phyloP scores from a whole-genome alignment of 2,888 invertebrate species.

The Drosophila rellima region DNA sequence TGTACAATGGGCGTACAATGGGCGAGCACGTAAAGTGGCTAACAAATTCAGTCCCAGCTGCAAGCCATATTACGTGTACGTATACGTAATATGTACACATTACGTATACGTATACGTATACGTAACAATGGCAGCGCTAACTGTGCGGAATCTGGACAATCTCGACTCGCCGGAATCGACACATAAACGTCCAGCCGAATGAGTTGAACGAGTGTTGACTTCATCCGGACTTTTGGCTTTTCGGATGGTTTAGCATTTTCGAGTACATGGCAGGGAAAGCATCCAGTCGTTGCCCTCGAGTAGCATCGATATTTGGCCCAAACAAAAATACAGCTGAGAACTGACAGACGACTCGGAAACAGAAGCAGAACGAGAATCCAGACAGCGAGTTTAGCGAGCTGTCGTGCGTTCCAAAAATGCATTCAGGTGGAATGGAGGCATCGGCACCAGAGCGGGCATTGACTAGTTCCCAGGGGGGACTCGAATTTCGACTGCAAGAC shows the following conservation, averaged over 20 bases:
- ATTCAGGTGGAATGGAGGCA: conserved; percentile 62
- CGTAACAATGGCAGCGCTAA: conserved; percentile 23
- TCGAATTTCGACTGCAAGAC: conserved; percentile 5
- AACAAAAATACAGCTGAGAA: conserved; percentile 37
- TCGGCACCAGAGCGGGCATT: conserved; percentile 28
- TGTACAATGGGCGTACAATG: conserved; percentile 53
- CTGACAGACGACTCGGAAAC: conserved; percentile 7
- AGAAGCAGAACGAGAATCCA: background rate
- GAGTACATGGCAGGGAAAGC: background rate
- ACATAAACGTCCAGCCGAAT: conserved; percentile 59
- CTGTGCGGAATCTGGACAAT: conserved; percentile 34
- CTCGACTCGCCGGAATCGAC: conserved; percentile 50
- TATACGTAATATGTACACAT: conserved; percentile 11
- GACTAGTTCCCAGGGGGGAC: conserved; percentile 32
- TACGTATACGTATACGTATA: conserved; percentile 12
- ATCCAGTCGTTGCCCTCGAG: conserved; percentile 18
- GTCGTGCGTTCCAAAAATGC: conserved; percentile 65
- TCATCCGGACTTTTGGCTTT: conserved; percentile 44
- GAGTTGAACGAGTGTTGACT: conserved; percentile 45
- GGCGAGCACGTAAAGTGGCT: conserved; percentile 47
- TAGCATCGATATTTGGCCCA: conserved; percentile 36
- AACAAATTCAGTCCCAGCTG: conserved; percentile 34
- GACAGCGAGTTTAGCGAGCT: conserved; percentile 52
- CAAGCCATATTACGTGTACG: conserved; percentile 15
- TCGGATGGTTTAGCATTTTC: conserved; percentile 21